A percentile compares a stretch with the other conserved stretches of the same genome.
Evolutionary conservation across 2,797 vertebrate genomes (phyloP).

Genomic region (Eulemur rubriventer): DNA sequence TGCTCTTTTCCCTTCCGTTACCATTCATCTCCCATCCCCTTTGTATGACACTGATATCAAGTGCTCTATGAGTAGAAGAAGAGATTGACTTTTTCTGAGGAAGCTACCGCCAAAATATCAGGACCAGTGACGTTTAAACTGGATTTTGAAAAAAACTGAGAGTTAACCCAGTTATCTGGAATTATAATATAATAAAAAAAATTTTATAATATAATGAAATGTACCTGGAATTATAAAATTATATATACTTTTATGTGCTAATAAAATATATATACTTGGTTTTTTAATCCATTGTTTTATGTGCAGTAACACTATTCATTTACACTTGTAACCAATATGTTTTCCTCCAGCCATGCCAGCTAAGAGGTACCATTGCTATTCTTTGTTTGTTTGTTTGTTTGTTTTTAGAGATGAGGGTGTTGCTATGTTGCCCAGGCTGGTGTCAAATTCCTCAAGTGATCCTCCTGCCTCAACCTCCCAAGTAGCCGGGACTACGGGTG

Average conservation of each 20-base stretch:
- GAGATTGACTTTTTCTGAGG: neutral
- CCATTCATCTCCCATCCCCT: rapidly evolving
- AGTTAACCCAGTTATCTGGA: neutral
- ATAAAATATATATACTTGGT: neutral
- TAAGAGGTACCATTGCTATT: neutral
- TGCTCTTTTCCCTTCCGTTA: neutral
- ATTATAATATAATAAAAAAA: neutral
- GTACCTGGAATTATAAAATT: neutral
- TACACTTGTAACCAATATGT: neutral
- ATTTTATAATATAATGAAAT: neutral
- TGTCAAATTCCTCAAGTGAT: neutral
- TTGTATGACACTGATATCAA: neutral
- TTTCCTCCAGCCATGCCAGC: neutral
- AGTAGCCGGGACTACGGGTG: neutral
- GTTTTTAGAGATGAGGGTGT: neutral
- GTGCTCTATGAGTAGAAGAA: neutral
- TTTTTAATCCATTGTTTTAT: neutral
- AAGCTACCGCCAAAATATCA: neutral
- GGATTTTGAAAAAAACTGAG: neutral
- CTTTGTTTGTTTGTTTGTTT: neutral
- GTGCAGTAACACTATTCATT: neutral
- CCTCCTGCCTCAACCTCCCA: neutral
- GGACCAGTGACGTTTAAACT: neutral
- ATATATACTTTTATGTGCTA: neutral
- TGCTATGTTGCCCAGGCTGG: neutral